These are phyloP conservation scores for Apantesis nais DNA, from an alignment of 2,888 invertebrate species.

Conservation along the genomic window DNA sequence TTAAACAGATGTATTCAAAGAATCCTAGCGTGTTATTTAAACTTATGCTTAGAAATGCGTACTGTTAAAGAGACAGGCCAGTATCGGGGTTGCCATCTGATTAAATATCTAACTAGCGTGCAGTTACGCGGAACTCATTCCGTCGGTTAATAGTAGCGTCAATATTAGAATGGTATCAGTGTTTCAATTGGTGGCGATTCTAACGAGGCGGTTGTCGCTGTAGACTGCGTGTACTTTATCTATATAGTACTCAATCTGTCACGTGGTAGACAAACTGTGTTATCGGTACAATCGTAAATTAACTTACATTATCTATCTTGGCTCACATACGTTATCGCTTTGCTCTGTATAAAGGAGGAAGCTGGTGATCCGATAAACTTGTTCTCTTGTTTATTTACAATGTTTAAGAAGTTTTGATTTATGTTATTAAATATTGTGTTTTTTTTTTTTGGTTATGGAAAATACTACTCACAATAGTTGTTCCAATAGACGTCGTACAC, in stretches of 20 bases:
- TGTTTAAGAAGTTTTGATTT: constrained; percentile 6
- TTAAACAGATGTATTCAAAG: constrained; percentile 33
- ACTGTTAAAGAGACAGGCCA: constrained; percentile 23
- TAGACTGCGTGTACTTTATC: constrained; percentile 25
- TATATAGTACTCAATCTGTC: constrained; percentile 67
- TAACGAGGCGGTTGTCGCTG: constrained; percentile 24
- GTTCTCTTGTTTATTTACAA: constrained; percentile 19
- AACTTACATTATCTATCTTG: constrained; percentile 67
- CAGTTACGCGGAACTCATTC: constrained; percentile 47
- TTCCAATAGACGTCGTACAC: too few species aligned
- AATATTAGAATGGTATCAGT: constrained; percentile 38
- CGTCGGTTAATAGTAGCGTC: constrained; percentile 34
- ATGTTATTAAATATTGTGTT: too few species aligned
- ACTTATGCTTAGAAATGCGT: constrained; percentile 26
- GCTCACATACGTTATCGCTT: constrained; percentile 45
- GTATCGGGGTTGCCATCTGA: constrained; percentile 41
- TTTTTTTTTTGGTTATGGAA: too few species aligned
- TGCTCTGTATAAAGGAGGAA: constrained; percentile 27
- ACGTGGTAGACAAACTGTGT: constrained; percentile 53
- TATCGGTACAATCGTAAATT: constrained; percentile 73
- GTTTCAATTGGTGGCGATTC: constrained; percentile 39
- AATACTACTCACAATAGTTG: too few species aligned
- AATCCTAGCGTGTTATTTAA: constrained; percentile 29
- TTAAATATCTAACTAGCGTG: constrained; percentile 38
- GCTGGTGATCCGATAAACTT: constrained; percentile 27